These are phyloP conservation scores for Lycopodina hypogea DNA, from an alignment of 37 sponge, comb jelly and placozoan genomes.

Conservation along the genomic window DNA sequence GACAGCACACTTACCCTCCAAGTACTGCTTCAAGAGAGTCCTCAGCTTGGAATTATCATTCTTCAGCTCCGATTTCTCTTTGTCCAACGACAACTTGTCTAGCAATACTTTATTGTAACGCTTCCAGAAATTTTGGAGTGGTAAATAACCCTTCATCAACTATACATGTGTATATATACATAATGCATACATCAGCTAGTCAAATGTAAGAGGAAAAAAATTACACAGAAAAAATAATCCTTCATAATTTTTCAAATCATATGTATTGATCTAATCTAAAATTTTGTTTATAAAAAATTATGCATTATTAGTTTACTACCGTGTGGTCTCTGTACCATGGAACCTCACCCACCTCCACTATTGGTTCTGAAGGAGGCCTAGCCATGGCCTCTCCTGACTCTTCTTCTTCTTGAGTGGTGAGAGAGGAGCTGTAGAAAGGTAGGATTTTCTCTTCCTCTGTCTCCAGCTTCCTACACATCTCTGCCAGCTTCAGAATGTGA, in stretches of 20 bases:
- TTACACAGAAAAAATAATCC: not conserved
- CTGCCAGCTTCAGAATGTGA: conserved; percentile 72
- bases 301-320: too few relatives aligned
- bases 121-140: conserved; percentile 95
- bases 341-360: conserved; percentile 56
- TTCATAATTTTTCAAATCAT: not conserved
- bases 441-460: conserved; percentile 98
- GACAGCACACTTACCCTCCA: conserved; percentile 93
- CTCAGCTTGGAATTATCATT: conserved; percentile 83
- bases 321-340: too few relatives aligned
- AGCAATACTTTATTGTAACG: conserved; percentile 90
- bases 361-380: conserved; percentile 63
- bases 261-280: too few relatives aligned
- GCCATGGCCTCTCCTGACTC: conserved; percentile 33
- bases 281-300: too few relatives aligned
- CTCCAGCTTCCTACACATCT: conserved; percentile 96
- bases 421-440: conserved; percentile 85
- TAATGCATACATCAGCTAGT: not conserved
- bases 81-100: conserved; percentile 85
- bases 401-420: conserved; percentile 80
- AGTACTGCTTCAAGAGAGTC: conserved; percentile 91
- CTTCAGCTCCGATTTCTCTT: conserved; percentile 66
- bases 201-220: not conserved
- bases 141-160: conserved; percentile 81
- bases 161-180: conserved; percentile 14